Evolutionary conservation across 2,797 vertebrate genomes (phyloP), one percentile per base, ranked within the genome.

Genomic region (Oreortyx pictus): DNA sequence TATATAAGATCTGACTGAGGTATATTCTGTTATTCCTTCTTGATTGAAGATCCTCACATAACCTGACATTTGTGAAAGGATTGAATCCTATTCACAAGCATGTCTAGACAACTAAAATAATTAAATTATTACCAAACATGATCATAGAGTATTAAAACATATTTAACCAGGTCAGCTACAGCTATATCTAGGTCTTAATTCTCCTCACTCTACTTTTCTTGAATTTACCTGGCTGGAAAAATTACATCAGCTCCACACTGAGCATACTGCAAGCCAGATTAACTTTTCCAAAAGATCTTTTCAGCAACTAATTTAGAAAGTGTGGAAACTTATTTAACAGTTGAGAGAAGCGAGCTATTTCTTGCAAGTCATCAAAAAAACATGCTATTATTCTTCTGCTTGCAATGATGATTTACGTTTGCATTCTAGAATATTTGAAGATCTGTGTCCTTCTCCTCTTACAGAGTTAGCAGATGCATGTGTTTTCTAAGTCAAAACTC

Each of bases 181-280:
- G 17, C 11, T 49, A 56, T 4, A 1, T 47, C 14, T n/a, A 22
- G 17, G 43, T 68, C 35, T 87, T 80, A 4, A 0, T 83, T 78
- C 14, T 89, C 41, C 8, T 73, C n/a, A 83, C 14, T 31, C 29
- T 10, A 24, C 2, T 81, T 56, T 27, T 66, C 39, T 93, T 79
- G 20, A 76, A 56, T 75, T 79, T 2, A 0, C 1, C 1, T 52
- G 13, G 22, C 56, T 73, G 50, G 35, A 91, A 93, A 91, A 75
- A 56, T 65, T 47, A 9, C 11, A 39, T 59, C 2, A 74, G 0
- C n/a, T 64, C 27, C 88, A 9, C 17, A 57, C 14, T 3, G 0
- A 89, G 11, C 16, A 35, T n/a, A 12, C 14, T 54, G 41, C 1
- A 20, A 88, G 75, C 16, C 54, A 72, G 43, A 35, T 14, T 35